Evolutionary conservation across 1,140 invertebrate species (phyloP).

Genomic region (Ceratosolen fusciceps): DNA sequence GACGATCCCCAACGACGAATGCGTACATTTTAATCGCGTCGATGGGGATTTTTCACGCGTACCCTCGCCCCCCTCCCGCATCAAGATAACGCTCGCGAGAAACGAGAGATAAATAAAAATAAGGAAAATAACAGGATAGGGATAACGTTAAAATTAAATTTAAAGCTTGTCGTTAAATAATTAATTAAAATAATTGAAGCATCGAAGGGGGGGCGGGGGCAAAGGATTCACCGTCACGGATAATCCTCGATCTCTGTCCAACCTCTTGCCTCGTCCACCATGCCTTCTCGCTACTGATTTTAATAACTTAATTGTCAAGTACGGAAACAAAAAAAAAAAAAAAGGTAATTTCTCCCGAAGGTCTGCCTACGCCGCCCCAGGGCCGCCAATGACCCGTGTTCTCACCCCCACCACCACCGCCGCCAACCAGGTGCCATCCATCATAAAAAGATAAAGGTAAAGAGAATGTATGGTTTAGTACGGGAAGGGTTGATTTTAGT

Average conservation of each 20-base stretch:
- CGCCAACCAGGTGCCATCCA: neutral
- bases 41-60: neutral
- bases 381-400: no score
- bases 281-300: conserved; percentile 34
- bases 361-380: no score
- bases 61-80: neutral
- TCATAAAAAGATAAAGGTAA: neutral
- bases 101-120: no score
- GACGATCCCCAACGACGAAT: conserved; percentile 1
- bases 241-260: conserved; percentile 11
- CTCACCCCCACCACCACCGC: no score
- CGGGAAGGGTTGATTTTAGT: no score
- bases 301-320: conserved; percentile 35
- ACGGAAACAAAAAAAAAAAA: no score
- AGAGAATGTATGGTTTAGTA: no score
- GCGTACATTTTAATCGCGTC: neutral
- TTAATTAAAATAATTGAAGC: conserved; percentile 26
- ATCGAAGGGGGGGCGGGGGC: neutral
- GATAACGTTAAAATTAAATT: conserved; percentile 24
- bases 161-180: conserved; percentile 24
- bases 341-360: conserved; percentile 22
- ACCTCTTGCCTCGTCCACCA: neutral
- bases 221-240: conserved; percentile 2
- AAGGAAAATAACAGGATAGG: neutral
- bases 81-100: conserved; percentile 21